phyloP scores from a whole-genome alignment of 1,140 invertebrate species.

The Colletes gigas region DNA sequence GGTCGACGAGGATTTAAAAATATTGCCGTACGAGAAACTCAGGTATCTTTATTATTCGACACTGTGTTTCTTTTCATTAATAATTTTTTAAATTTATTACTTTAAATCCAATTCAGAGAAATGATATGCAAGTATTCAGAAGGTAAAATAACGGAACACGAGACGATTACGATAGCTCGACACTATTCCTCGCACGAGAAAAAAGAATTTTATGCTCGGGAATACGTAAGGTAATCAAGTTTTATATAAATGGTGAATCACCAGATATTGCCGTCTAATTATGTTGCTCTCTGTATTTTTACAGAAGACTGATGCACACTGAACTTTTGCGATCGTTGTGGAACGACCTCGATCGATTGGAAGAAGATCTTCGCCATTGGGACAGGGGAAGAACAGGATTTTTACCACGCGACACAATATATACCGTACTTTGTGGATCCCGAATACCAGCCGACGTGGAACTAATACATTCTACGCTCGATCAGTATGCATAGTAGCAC shows the following conservation, averaged over 20 bases:
- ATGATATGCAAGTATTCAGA: conserved; percentile 82
- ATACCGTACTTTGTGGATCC: conserved; percentile 84
- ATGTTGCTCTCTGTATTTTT: too few species aligned
- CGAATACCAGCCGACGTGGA: conserved; percentile 85
- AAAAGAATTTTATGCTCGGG: conserved; percentile 75
- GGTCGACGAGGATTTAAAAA: conserved; percentile 72
- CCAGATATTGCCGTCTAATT: too few species aligned
- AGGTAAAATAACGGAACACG: conserved; percentile 87
- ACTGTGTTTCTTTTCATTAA: not conserved
- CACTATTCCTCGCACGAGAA: conserved; percentile 80
- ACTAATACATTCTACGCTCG: conserved; percentile 85
- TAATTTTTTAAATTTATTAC: not conserved
- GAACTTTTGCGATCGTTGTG: conserved; percentile 86
- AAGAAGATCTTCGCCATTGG: conserved; percentile 84
- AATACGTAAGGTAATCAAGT: conserved; percentile 79
- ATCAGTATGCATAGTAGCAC: conserved; percentile 80
- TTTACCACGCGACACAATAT: conserved; percentile 81
- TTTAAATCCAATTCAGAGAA: conserved; percentile 74
- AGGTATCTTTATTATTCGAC: conserved; percentile 71
- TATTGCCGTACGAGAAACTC: conserved; percentile 81
- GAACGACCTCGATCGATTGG: conserved; percentile 85
- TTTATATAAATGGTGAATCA: not conserved
- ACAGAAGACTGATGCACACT: conserved; percentile 84
- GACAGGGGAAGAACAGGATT: conserved; percentile 83
- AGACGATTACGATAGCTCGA: conserved; percentile 88